Evolutionary conservation across 2,113 vertebrate species (phyloP), one percentile per base, ranked within the genome.

Genomic region (Eubucco bourcierii): DNA sequence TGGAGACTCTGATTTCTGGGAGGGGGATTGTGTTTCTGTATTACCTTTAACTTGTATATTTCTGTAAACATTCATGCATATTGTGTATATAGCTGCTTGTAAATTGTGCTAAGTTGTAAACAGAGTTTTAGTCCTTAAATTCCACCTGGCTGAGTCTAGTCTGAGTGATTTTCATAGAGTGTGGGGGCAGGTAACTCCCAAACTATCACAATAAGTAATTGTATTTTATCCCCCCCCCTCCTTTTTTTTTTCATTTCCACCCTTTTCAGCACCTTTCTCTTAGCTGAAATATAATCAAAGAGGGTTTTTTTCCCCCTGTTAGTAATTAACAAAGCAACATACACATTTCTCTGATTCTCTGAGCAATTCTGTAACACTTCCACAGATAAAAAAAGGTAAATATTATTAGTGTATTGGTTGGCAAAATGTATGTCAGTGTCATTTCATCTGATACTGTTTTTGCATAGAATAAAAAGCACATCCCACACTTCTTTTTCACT

Each of bases 181-280:
- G 37, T 7, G 37, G 37, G 37, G 37, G 37, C 37, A 37, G 37
- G 37, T 37, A 37, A 37, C 37, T 39, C 37, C 37, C 37, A 39
- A 39, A 39, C 37, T 11, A 39, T 39, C 9, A 39, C 37, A 39
- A 11, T 39, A 39, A 39, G 37, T 39, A 68, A 31, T 55, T 75
- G 5, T 15, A 41, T 89, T 76, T 92, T 82, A 44, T 75, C 77
- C 7, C 29, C 8, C 61, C 53, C 9, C 7, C 53, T 58, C n/a
- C 7, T 6, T 24, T 23, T 39, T 55, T 3, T 1, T 0, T 14
- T 39, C 20, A 6, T 7, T 0, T 0, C 6, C 3, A 2, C 8
- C 10, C 15, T 4, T 8, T 84, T 83, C 53, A 74, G 17, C 15
- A 75, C 9, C 7, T 68, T 34, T 16, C 15, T 61, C 2, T 78